These are phyloP conservation scores for Belonocnema kinseyi DNA, from an alignment of 1,140 invertebrate genomes.

Conservation along the genomic window DNA sequence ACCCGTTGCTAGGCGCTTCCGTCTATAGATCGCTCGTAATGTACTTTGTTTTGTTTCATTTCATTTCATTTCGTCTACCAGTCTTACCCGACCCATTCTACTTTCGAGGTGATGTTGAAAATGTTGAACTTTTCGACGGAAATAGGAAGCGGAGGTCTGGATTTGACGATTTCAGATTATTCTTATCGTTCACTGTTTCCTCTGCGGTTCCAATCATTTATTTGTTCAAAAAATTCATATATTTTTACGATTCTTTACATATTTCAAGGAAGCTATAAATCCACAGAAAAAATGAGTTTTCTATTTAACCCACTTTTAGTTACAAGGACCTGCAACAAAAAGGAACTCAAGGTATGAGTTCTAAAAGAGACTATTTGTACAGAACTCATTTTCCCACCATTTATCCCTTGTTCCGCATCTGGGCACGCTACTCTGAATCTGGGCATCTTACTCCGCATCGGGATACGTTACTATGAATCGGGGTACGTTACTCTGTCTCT, in stretches of 20 bases:
- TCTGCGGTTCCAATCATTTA: background rate
- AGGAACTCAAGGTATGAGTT: too few relatives aligned
- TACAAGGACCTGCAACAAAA: too few relatives aligned
- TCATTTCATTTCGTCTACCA: constrained; percentile 23
- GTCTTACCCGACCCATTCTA: constrained; percentile 27
- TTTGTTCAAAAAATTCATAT: too few relatives aligned
- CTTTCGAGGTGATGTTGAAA: constrained; percentile 28
- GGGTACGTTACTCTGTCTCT: too few relatives aligned
- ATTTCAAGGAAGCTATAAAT: background rate
- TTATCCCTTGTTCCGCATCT: too few relatives aligned
- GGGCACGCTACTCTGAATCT: too few relatives aligned
- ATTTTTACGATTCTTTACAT: background rate
- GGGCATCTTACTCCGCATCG: too few relatives aligned
- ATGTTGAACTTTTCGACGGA: constrained; percentile 2
- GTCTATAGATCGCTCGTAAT: constrained; percentile 39
- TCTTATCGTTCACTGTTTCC: background rate
- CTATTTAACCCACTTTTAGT: background rate
- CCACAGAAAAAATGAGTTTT: background rate
- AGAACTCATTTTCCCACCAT: too few relatives aligned
- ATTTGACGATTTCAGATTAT: background rate
- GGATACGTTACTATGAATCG: too few relatives aligned
- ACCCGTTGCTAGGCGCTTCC: constrained; percentile 49
- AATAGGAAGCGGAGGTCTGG: background rate
- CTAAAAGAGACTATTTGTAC: too few relatives aligned
- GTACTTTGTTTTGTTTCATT: constrained; percentile 32